Conservation (phyloP, 53 echinoderm and acorn worm genomes). For the Hippasteria phrygiana region DNA sequence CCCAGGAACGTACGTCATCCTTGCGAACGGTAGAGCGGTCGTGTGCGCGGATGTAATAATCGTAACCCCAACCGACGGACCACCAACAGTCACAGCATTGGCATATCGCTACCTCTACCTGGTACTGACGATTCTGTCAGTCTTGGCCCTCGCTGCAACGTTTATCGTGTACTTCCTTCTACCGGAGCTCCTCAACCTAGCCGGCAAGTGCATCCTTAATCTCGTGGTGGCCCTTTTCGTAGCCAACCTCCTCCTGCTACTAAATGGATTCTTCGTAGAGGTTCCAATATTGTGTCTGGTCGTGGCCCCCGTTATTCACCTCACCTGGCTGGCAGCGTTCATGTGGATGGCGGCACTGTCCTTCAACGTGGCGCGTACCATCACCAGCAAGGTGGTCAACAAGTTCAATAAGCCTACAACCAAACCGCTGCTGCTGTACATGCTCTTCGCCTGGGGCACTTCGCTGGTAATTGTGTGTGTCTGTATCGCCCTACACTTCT, state of each 20-base stretch:
- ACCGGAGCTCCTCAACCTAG: conserved; percentile 38
- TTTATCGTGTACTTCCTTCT: conserved; percentile 49
- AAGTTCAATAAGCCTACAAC: neutral
- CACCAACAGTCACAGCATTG: neutral
- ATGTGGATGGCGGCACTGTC: conserved; percentile 58
- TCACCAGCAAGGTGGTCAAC: conserved; percentile 30
- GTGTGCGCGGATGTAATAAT: conserved; percentile 23
- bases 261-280: conserved; percentile 44
- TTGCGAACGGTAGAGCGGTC: conserved; percentile 7
- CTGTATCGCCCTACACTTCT: conserved; percentile 45
- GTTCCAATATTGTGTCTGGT: conserved; percentile 30
- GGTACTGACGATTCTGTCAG: conserved; percentile 32
- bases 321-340: conserved; percentile 59
- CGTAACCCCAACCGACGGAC: neutral
- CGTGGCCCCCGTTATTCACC: conserved; percentile 32
- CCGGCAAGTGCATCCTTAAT: conserved; percentile 58
- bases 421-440: conserved; percentile 27
- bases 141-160: conserved; percentile 38
- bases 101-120: conserved; percentile 13
- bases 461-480: conserved; percentile 46
- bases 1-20: neutral
- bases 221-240: conserved; percentile 52
- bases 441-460: conserved; percentile 45
- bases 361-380: conserved; percentile 39
- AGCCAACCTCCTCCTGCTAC: conserved; percentile 47